phyloP scores from a whole-genome alignment of 2,113 vertebrate species.

The Glaucomys volans region DNA sequence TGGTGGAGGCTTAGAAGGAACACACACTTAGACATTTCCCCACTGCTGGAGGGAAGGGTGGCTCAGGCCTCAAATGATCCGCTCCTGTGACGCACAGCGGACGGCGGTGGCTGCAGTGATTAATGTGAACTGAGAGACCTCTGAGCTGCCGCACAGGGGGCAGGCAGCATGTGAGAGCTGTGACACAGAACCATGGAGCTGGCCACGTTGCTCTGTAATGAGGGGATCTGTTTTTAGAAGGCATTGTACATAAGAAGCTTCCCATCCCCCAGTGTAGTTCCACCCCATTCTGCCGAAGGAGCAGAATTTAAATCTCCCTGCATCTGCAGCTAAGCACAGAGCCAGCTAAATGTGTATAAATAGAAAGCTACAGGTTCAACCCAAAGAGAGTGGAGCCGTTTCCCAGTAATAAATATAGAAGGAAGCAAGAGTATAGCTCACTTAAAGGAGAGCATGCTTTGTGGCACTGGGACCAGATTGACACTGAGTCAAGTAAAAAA shows the following conservation, averaged over 20 bases:
- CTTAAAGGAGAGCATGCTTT: not conserved
- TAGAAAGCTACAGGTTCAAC: not conserved
- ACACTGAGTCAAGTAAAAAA: fast-evolving
- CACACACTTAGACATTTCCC: not conserved
- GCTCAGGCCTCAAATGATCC: not conserved
- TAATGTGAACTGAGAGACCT: not conserved
- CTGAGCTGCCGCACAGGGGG: not conserved
- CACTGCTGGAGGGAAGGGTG: not conserved
- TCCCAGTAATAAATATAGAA: not conserved
- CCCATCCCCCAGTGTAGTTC: not conserved
- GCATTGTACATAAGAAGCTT: slow-evolving; percentile 8
- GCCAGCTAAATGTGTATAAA: not conserved
- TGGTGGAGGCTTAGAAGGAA: not conserved
- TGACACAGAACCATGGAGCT: not conserved
- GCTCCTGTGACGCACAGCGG: too few species aligned
- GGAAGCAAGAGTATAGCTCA: not conserved
- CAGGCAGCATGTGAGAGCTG: not conserved
- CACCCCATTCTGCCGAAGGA: not conserved
- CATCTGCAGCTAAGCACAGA: not conserved
- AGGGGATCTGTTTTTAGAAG: slow-evolving; percentile 45
- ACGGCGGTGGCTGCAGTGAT: not conserved
- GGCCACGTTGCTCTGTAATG: not conserved
- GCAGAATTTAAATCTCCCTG: not conserved
- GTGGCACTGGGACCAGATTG: not conserved
- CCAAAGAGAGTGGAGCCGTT: not conserved